Evolutionary conservation across 2,888 invertebrate genomes (phyloP).

Genomic region (Tinea pellionella): DNA sequence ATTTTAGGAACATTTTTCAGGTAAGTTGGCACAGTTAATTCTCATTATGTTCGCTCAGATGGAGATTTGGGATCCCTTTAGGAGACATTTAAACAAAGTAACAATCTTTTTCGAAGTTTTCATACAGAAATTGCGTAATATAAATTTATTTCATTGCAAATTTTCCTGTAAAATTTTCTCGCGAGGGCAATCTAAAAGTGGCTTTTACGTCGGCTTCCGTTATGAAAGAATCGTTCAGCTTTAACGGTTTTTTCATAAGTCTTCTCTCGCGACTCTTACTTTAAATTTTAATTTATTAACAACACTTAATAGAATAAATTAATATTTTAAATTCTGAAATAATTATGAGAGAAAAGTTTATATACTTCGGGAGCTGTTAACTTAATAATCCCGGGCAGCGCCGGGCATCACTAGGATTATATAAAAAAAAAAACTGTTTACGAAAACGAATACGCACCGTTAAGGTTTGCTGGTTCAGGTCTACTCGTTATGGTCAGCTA

Average conservation of each 20-base stretch:
- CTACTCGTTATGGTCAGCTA: no score
- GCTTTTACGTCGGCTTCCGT: constrained; percentile 2
- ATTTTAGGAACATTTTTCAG: neutral
- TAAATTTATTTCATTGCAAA: constrained; percentile 8
- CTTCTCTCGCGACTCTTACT: neutral
- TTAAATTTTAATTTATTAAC: neutral
- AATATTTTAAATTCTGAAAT: no score
- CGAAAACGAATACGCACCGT: no score
- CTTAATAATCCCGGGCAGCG: no score
- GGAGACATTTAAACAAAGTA: neutral
- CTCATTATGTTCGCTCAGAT: neutral
- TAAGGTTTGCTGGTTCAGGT: no score
- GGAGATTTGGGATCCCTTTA: neutral
- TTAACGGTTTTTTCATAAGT: neutral
- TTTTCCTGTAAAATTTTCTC: constrained; percentile 5
- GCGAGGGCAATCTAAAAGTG: constrained; percentile 3
- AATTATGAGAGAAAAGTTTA: no score
- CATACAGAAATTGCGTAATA: constrained; percentile 2
- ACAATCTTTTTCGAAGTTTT: constrained; percentile 5
- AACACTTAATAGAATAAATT: neutral
- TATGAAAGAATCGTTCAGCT: neutral
- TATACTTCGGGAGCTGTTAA: no score
- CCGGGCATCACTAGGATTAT: no score
- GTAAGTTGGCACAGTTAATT: neutral
- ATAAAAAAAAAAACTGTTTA: no score